Evolutionary conservation across 1,140 invertebrate species (phyloP).

Genomic region (Galendromus occidentalis): DNA sequence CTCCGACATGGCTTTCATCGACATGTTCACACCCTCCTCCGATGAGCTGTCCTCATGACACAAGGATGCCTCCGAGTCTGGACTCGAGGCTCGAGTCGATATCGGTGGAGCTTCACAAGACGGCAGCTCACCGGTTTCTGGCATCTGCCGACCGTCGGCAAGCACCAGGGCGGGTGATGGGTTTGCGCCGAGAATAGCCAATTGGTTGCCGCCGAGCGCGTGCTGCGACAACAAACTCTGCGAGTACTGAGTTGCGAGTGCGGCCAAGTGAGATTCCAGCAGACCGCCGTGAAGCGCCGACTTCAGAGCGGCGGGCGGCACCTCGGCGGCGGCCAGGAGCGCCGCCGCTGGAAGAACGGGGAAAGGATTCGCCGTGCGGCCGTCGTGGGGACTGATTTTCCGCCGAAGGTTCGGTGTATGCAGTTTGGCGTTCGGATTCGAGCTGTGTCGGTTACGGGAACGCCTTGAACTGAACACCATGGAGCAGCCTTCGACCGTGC

Average conservation of each 20-base stretch:
- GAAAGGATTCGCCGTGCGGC: constrained; percentile 61
- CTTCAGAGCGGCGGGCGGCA: not conserved
- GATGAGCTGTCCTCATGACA: not conserved
- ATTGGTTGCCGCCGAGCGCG: too few relatives aligned
- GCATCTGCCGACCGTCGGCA: too few relatives aligned
- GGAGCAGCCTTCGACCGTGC: constrained; percentile 91
- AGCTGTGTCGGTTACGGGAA: constrained; percentile 84
- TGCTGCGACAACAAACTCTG: not conserved
- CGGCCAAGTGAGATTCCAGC: not conserved
- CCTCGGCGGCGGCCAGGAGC: not conserved
- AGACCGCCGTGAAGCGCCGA: not conserved
- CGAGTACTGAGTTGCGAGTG: not conserved
- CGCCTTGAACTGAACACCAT: constrained; percentile 97
- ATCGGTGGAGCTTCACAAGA: too few relatives aligned
- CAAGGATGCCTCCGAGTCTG: not conserved
- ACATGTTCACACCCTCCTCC: constrained; percentile 15
- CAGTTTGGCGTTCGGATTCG: constrained; percentile 93
- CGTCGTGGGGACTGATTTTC: constrained; percentile 80
- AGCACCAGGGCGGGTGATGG: too few relatives aligned
- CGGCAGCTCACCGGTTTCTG: too few relatives aligned
- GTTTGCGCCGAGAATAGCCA: not conserved
- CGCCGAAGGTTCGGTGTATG: constrained; percentile 78
- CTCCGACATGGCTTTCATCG: constrained; percentile 13
- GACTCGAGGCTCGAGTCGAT: too few relatives aligned
- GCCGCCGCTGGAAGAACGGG: constrained; percentile 40